phyloP scores from a whole-genome alignment of 1,140 invertebrate genomes.

The Triops cancriformis region DNA sequence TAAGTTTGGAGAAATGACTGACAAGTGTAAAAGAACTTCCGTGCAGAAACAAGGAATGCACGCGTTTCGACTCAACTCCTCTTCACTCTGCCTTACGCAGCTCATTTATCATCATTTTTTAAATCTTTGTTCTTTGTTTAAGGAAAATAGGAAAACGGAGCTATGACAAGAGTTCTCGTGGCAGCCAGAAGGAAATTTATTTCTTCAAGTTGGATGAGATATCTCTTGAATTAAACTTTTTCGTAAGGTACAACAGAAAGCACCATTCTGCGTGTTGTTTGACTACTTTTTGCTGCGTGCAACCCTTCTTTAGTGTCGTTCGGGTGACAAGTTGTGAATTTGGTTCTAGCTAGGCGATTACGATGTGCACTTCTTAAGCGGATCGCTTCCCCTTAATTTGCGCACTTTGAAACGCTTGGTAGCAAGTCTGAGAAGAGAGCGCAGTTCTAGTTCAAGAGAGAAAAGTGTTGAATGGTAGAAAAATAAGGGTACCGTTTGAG shows the following conservation, averaged over 20 bases:
- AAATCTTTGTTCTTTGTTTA: too few relatives aligned
- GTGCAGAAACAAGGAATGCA: too few relatives aligned
- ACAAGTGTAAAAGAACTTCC: too few relatives aligned
- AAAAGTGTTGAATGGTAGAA: not conserved
- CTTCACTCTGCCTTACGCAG: too few relatives aligned
- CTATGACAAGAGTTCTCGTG: not conserved
- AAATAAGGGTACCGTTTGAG: slow-evolving; percentile 9
- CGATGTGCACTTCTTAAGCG: not conserved
- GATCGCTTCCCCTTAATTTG: not conserved
- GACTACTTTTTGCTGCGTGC: not conserved
- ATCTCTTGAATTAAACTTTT: not conserved
- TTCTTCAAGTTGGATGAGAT: slow-evolving; percentile 1
- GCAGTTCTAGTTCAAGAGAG: not conserved
- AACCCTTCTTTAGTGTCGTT: not conserved
- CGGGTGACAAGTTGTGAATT: not conserved
- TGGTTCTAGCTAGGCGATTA: not conserved
- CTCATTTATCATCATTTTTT: too few relatives aligned
- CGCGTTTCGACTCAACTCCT: too few relatives aligned
- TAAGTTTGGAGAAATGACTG: too few relatives aligned
- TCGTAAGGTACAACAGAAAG: not conserved
- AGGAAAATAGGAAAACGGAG: too few relatives aligned
- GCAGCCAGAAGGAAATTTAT: not conserved
- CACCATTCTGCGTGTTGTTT: not conserved
- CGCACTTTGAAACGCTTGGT: not conserved
- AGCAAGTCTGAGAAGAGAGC: not conserved